A percentile compares a stretch with the other conserved stretches of the same genome.
These are phyloP conservation scores for Drosophila antonietae DNA, from an alignment of 2,888 invertebrate genomes.

Conservation along the genomic window DNA sequence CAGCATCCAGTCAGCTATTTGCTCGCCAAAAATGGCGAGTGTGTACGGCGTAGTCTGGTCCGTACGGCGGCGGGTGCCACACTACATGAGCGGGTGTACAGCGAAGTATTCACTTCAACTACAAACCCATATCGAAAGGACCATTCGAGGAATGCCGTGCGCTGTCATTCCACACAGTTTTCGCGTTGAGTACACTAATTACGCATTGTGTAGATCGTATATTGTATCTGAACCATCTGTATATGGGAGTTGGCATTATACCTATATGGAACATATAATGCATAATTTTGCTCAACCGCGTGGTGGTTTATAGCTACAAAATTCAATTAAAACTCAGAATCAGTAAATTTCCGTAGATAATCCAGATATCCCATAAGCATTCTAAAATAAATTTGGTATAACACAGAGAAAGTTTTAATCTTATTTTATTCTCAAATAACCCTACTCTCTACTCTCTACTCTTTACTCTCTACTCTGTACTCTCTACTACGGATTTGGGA, in stretches of 20 bases:
- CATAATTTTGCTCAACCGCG: constrained; percentile 40
- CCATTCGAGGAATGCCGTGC: neutral
- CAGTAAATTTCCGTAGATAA: constrained; percentile 19
- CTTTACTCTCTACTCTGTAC: too few species aligned
- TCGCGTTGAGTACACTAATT: constrained; percentile 49
- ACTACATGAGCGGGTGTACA: constrained; percentile 37
- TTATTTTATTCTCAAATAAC: too few species aligned
- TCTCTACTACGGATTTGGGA: too few species aligned
- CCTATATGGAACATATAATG: constrained; percentile 42
- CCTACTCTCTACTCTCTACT: too few species aligned
- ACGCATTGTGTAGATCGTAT: constrained; percentile 50
- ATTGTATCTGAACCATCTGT: neutral
- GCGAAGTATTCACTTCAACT: neutral
- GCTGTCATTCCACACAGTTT: neutral
- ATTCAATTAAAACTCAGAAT: neutral
- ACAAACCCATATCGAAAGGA: neutral
- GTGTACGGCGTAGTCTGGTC: constrained; percentile 47
- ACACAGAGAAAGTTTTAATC: neutral
- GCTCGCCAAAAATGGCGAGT: constrained; percentile 20
- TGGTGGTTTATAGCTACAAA: constrained; percentile 42
- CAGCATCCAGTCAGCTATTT: constrained; percentile 29
- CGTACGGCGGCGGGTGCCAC: constrained; percentile 69
- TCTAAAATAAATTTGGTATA: constrained; percentile 47
- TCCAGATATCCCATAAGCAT: neutral
- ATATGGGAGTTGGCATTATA: constrained; percentile 7